Percentiles rank a stretch among this genome's conserved stretches.
These are phyloP conservation scores for Ptychodera flava DNA, from an alignment of 35 echinoderm and acorn worm species.

Conservation along the genomic window DNA sequence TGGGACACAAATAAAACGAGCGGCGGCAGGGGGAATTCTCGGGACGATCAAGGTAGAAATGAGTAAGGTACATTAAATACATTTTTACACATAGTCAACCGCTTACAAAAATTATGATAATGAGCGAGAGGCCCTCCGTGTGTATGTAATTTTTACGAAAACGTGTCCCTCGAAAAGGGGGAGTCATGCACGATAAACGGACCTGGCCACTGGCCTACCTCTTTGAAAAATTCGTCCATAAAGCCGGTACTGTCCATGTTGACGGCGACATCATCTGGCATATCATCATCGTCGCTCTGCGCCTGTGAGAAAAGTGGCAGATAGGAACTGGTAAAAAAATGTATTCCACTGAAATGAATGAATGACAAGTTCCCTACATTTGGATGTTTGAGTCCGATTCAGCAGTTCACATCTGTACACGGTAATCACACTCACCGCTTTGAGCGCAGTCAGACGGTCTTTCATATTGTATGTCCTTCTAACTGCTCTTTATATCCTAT, in stretches of 20 bases:
- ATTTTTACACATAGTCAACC: no score
- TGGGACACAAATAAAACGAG: no score
- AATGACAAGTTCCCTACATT: background rate
- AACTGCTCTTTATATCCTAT: background rate
- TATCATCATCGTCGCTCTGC: constrained; percentile 77
- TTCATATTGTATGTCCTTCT: background rate
- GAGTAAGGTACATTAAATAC: no score
- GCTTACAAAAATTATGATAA: background rate
- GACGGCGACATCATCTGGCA: constrained; percentile 87
- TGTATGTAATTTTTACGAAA: background rate
- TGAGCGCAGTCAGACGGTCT: background rate
- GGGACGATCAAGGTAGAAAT: no score
- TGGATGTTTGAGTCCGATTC: no score
- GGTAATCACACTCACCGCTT: background rate
- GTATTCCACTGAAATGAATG: no score
- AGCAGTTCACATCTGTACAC: no score
- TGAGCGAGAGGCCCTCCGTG: background rate
- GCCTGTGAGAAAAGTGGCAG: constrained; percentile 24
- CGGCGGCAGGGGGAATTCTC: no score
- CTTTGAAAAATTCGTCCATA: constrained; percentile 96
- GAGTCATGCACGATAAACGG: no score
- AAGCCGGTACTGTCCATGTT: constrained; percentile 77
- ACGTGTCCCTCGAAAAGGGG: background rate
- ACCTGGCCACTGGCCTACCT: no score
- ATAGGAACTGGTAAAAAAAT: background rate